Evolutionary conservation across 2,888 invertebrate genomes (phyloP).

Genomic region (Nemurella pictetii): DNA sequence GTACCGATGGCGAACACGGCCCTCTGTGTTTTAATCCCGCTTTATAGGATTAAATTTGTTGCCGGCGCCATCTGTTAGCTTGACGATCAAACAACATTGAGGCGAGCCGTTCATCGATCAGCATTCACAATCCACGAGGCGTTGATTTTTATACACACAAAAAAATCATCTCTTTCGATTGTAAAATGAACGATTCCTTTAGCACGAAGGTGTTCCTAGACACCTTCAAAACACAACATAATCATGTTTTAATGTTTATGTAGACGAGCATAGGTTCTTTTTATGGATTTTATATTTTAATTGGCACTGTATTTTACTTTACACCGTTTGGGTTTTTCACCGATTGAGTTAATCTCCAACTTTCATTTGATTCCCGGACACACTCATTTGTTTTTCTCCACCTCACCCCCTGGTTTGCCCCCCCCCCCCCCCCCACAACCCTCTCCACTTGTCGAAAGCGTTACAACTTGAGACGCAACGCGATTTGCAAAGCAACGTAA

Average conservation of each 20-base stretch:
- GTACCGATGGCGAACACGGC: no score
- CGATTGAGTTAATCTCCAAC: background rate
- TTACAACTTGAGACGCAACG: no score
- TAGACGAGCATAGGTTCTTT: background rate
- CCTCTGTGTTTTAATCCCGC: no score
- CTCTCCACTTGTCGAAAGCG: no score
- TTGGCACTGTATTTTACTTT: constrained; percentile 18
- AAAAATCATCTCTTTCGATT: no score
- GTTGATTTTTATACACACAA: no score
- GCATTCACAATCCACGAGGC: background rate
- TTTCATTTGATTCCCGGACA: constrained; percentile 5
- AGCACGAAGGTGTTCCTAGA: no score
- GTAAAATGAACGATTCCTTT: no score
- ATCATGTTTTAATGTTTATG: no score
- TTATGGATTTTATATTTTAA: constrained; percentile 1
- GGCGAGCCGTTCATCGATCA: background rate
- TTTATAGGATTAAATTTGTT: no score
- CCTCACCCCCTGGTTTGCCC: background rate
- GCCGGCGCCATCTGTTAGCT: background rate
- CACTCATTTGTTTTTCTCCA: background rate
- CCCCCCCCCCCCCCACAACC: background rate
- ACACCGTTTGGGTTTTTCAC: background rate
- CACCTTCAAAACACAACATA: no score
- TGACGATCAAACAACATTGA: background rate
- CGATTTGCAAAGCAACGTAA: no score